Base-by-base conservation (phyloP, 2,797 vertebrate genomes). In the Semaprochilodus insignis region DNA sequence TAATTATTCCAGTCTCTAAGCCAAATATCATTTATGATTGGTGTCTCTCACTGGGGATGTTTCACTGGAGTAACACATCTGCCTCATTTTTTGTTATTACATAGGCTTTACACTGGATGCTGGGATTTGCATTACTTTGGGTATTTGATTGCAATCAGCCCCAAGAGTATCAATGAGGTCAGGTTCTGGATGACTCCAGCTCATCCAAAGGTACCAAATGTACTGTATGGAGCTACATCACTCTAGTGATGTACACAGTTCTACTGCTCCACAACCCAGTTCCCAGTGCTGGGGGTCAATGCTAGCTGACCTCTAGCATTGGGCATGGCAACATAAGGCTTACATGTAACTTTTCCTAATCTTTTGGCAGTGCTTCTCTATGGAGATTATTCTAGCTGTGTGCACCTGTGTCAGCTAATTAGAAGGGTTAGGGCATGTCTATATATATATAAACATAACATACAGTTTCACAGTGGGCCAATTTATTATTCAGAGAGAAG, bases 401-500 rank as follows among this genome's bases (percentile, higher is more conserved):
- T 23, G 23, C 21, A 15, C 52, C 44, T 44, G 44, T 44, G 44
- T 44, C 44, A 8, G 44, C 17, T 21, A 17, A 57, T 57, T 57
- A 57, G 54, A 54, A 54, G 2, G 54, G 17, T 17, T 57, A 17
- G 3, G 10, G 44, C 8, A 44, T 40, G 36, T 40, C 6, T 40
- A 40, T 40, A 40, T 40, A 40, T 40, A n/a, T n/a, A n/a, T 78
- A 60, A 76, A 48, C 40, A 70, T 44, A 6, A 3, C 34, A 70
- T 23, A 70, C 13, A 70, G 21, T 4, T 13, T 2, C 19, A 1
- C 13, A 57, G 8, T 1, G 57, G 59, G 11, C 1, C n/a, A 5
- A 69, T 69, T 78, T 69, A 25, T 81, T 81, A 81, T 81, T 74
- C 21, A 54, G 52, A 19, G 15, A 70, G 44, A 48, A 48, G 27